Evolutionary conservation across 2,888 invertebrate genomes (phyloP).

Genomic region (Drosophila macrothrix): DNA sequence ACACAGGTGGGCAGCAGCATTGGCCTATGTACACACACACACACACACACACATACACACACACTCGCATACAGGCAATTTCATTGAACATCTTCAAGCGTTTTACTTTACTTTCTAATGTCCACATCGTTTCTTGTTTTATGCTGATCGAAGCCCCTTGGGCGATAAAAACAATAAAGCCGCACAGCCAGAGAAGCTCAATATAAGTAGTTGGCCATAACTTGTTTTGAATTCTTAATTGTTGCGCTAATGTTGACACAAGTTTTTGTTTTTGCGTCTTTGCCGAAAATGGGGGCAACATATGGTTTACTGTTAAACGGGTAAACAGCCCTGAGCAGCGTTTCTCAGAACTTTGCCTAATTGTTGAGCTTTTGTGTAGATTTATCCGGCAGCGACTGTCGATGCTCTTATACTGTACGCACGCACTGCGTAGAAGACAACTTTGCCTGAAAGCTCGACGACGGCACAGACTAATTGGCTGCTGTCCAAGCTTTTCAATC

Average conservation of each 20-base stretch:
- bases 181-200: conserved; percentile 18
- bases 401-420: conserved; percentile 8
- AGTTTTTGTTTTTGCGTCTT: conserved; percentile 41
- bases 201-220: conserved; percentile 39
- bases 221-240: conserved; percentile 67
- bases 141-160: conserved; percentile 45
- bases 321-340: conserved; percentile 16
- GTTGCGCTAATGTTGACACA: conserved; percentile 41
- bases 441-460: conserved; percentile 36
- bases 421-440: conserved; percentile 11
- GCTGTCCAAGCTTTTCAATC: conserved; percentile 32
- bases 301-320: conserved; percentile 31
- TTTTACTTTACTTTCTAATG: conserved; percentile 76
- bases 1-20: conserved; percentile 39
- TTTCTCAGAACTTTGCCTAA: conserved; percentile 3
- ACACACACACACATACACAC: neutral
- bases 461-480: conserved; percentile 20
- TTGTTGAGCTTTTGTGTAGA: conserved; percentile 14
- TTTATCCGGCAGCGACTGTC: neutral
- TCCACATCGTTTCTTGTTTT: conserved; percentile 52
- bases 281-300: conserved; percentile 47
- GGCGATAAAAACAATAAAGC: conserved; percentile 38
- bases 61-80: conserved; percentile 25
- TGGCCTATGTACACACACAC: conserved; percentile 37
- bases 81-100: conserved; percentile 69